Evolutionary conservation across 2,888 invertebrate genomes (phyloP).

Genomic region (Automeris io): DNA sequence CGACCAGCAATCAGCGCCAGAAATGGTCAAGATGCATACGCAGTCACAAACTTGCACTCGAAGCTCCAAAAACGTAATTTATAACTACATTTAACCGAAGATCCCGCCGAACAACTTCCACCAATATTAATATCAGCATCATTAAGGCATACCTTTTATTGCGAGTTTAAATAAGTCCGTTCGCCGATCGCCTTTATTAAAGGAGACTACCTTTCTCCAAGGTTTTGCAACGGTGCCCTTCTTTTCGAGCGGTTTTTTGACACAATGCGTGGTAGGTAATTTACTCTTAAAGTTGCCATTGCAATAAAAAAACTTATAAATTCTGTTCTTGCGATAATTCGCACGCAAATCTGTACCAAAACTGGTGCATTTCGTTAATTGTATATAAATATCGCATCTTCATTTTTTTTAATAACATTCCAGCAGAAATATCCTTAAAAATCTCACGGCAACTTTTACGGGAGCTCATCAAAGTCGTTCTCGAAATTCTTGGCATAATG

Average conservation of each 20-base stretch:
- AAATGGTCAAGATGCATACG: slow-evolving; percentile 4
- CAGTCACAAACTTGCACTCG: slow-evolving; percentile 9
- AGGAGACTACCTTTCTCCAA: slow-evolving; percentile 70
- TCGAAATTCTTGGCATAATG: too few relatives aligned
- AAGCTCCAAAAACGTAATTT: slow-evolving; percentile 63
- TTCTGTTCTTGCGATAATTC: too few relatives aligned
- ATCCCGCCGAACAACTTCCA: slow-evolving; percentile 47
- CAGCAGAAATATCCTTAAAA: too few relatives aligned
- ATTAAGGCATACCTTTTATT: slow-evolving; percentile 76
- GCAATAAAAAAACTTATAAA: slow-evolving; percentile 55
- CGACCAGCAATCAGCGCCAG: neutral
- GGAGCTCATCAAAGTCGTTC: too few relatives aligned
- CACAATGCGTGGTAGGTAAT: slow-evolving; percentile 31
- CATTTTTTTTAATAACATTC: too few relatives aligned
- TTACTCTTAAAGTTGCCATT: slow-evolving; percentile 28
- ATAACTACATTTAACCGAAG: slow-evolving; percentile 65
- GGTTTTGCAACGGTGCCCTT: slow-evolving; percentile 65
- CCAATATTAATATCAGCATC: slow-evolving; percentile 72
- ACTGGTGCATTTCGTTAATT: too few relatives aligned
- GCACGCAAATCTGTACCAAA: too few relatives aligned
- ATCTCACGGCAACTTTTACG: too few relatives aligned
- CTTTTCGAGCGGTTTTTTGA: slow-evolving; percentile 47
- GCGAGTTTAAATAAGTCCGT: slow-evolving; percentile 70
- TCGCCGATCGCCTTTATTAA: slow-evolving; percentile 60
- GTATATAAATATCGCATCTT: too few relatives aligned